Conservation (phyloP, 2,888 invertebrate genomes). For the Agonopterix heracliana region DNA sequence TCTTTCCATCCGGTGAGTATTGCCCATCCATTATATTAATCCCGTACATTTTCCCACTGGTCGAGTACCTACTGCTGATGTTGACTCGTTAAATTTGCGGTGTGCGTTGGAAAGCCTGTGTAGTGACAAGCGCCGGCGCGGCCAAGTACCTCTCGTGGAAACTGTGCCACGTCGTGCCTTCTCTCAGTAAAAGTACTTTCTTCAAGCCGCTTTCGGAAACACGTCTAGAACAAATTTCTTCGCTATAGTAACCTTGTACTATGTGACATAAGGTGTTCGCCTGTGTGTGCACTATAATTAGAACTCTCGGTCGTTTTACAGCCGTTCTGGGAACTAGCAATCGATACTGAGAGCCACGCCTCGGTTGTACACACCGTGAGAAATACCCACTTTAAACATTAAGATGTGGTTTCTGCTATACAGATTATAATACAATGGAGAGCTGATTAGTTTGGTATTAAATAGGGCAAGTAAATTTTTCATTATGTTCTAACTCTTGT, state of each 20-base stretch:
- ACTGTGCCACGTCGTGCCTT: conserved; percentile 65
- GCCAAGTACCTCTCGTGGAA: conserved; percentile 50
- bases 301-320: conserved; percentile 42
- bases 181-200: conserved; percentile 75
- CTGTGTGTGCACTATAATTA: conserved; percentile 55
- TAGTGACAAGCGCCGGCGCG: conserved; percentile 25
- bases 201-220: conserved; percentile 72
- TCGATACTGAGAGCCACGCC: conserved; percentile 36
- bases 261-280: conserved; percentile 62
- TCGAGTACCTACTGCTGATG: conserved; percentile 7
- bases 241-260: conserved; percentile 61
- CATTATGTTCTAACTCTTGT: no score
- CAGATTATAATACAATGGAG: not conserved
- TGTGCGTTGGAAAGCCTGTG: conserved; percentile 52
- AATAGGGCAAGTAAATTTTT: not conserved
- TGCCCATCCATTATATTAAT: conserved; percentile 32
- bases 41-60: conserved; percentile 37
- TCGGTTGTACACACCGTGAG: conserved; percentile 18
- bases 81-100: conserved; percentile 41
- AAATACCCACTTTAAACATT: not conserved
- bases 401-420: not conserved
- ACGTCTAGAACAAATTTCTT: conserved; percentile 63
- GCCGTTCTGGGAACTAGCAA: conserved; percentile 45
- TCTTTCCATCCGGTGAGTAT: conserved; percentile 34
- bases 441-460: not conserved